phyloP scores from a whole-genome alignment of 2,888 invertebrate species.

The Elegia similella region DNA sequence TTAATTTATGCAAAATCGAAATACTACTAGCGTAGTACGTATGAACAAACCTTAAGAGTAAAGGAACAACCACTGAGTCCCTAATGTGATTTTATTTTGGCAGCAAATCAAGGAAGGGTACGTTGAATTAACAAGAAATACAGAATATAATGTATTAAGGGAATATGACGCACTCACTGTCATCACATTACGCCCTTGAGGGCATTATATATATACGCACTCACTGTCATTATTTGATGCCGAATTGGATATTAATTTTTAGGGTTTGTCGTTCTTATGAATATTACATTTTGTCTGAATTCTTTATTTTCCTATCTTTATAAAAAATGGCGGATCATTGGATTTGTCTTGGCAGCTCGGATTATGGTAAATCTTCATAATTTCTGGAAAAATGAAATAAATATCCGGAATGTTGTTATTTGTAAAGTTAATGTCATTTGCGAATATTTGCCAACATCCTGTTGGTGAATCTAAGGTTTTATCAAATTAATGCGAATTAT shows the following conservation, averaged over 20 bases:
- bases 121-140: slow-evolving; percentile 8
- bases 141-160: background rate
- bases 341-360: no score
- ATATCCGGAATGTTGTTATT: no score
- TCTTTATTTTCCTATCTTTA: background rate
- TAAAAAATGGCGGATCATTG: no score
- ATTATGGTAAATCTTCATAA: no score
- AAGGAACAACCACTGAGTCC: slow-evolving; percentile 5
- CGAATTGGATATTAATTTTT: slow-evolving; percentile 1
- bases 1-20: no score
- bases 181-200: background rate
- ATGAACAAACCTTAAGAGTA: background rate
- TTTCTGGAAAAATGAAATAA: no score
- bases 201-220: background rate
- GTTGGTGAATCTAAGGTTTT: no score
- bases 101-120: slow-evolving; percentile 11
- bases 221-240: background rate
- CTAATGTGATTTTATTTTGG: slow-evolving; percentile 15
- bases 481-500: no score
- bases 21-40: background rate
- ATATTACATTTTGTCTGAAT: background rate
- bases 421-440: no score
- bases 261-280: background rate
- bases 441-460: no score
- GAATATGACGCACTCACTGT: background rate